Base-by-base conservation (phyloP, 2,113 vertebrate genomes). In the Neotoma lepida region DNA sequence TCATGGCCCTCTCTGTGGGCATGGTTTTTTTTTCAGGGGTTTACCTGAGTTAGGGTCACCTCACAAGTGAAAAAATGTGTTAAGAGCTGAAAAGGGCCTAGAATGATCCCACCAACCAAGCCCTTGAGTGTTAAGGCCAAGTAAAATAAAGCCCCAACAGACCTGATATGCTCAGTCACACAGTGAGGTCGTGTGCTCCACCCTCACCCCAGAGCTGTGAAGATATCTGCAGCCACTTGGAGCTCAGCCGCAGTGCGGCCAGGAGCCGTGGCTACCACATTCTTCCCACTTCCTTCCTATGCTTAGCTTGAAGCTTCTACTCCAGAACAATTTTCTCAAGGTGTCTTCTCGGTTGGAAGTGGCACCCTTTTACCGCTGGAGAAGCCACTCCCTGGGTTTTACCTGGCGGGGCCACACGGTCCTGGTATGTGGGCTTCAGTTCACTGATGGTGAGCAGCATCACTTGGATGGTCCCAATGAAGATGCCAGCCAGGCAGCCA, bases 321-420 rank as follows among this genome's bases (percentile, higher is more conserved):
- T 1, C n/a, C 20, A 35, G 41, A 76, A n/a, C 15, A 12, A 20
- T 51, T 51, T 78, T 33, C 81, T 44, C 33, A 86, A 64, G 35
- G 61, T 39, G 20, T 41, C 39, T 63, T 61, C 64, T 71, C 6
- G 1, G 1, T 0, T 41, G 33, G 30, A 61, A 86, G 8, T 24
- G 49, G 44, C 33, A 41, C 44, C 66, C 1, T 54, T 51, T 20
- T 2, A 44, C 63, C 44, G 51, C 13, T 10, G 35, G 26, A 3
- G 22, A 56, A 33, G 13, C 14, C 26, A 10, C 1, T 78, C 28
- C 2, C 0, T 7, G 49, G 44, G 6, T 17, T 28, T 99, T 99
- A 99, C 99, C 99, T 99, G 99, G 99, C 26, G 99, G 99, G 92
- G 99, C 99, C 76, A 99, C 99, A 93, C 99, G 98, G 98, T 99